Evolutionary conservation across 2,888 invertebrate genomes (phyloP).

Genomic region (Cheilosia impressa): DNA sequence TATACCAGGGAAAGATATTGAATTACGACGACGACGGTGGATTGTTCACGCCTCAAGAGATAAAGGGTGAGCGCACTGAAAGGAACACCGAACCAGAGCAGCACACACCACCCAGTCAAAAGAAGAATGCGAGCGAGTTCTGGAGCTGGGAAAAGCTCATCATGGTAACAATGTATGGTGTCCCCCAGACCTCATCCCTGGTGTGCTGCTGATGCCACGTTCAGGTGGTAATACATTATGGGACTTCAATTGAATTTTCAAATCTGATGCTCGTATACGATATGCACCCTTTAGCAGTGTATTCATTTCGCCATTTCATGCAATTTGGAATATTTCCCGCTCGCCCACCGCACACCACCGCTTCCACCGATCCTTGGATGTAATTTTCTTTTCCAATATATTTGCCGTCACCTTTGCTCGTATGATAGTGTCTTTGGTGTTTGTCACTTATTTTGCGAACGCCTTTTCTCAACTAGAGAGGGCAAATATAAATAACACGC

Average conservation of each 20-base stretch:
- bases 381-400: conserved; percentile 47
- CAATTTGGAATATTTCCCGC: conserved; percentile 65
- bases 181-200: neutral
- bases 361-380: conserved; percentile 19
- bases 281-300: conserved; percentile 64
- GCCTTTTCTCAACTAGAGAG: neutral
- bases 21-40: conserved; percentile 71
- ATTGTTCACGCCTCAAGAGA: conserved; percentile 74
- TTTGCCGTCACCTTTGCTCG: conserved; percentile 19
- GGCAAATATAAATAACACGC: conserved; percentile 12
- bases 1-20: conserved; percentile 56
- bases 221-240: conserved; percentile 68
- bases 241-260: conserved; percentile 72
- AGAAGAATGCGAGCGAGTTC: conserved; percentile 24
- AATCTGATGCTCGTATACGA: conserved; percentile 68
- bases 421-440: conserved; percentile 3
- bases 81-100: conserved; percentile 35
- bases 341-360: neutral
- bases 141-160: conserved; percentile 50
- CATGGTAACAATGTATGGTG: conserved; percentile 60
- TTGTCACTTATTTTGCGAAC: conserved; percentile 21
- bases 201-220: conserved; percentile 38
- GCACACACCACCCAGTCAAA: conserved; percentile 11
- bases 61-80: conserved; percentile 64
- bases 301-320: conserved; percentile 64